Percentiles rank a stretch among this genome's conserved stretches.
Evolutionary conservation across 2,797 vertebrate species (phyloP).

Genomic region (Coendou prehensilis): DNA sequence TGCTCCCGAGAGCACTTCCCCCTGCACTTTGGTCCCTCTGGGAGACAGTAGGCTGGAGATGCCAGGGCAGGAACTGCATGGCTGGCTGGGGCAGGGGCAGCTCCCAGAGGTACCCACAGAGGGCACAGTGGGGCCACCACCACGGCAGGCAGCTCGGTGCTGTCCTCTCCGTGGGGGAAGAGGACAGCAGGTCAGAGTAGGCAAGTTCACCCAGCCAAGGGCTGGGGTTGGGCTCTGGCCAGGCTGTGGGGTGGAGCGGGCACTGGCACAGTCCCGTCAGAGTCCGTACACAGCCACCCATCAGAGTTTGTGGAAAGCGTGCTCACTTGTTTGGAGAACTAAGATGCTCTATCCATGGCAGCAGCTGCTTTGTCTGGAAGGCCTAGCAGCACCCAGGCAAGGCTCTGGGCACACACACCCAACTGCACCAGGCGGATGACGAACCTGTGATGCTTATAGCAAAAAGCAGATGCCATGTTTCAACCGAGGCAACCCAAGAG

Average conservation of each 20-base stretch:
- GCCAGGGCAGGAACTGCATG: fast-evolving
- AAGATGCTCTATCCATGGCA: neutral
- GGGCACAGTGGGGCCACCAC: neutral
- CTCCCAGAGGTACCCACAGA: neutral
- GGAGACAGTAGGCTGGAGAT: neutral
- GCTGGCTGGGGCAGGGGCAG: neutral
- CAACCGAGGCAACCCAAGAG: neutral
- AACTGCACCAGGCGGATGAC: fast-evolving
- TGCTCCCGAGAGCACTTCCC: neutral
- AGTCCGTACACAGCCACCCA: neutral
- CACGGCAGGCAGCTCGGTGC: neutral
- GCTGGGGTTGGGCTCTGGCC: fast-evolving
- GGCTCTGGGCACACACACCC: neutral
- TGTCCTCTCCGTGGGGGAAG: neutral
- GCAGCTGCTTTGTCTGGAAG: neutral
- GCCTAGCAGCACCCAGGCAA: neutral
- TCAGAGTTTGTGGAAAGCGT: neutral
- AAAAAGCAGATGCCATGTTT: neutral
- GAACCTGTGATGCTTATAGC: fast-evolving
- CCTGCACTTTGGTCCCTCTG: neutral
- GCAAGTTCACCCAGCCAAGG: neutral
- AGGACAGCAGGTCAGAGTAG: neutral
- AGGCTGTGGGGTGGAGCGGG: fast-evolving
- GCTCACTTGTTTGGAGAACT: neutral
- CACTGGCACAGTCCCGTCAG: neutral